These are phyloP conservation scores for Pantherophis guttatus DNA, from an alignment of 2,113 vertebrate genomes.

Conservation along the genomic window DNA sequence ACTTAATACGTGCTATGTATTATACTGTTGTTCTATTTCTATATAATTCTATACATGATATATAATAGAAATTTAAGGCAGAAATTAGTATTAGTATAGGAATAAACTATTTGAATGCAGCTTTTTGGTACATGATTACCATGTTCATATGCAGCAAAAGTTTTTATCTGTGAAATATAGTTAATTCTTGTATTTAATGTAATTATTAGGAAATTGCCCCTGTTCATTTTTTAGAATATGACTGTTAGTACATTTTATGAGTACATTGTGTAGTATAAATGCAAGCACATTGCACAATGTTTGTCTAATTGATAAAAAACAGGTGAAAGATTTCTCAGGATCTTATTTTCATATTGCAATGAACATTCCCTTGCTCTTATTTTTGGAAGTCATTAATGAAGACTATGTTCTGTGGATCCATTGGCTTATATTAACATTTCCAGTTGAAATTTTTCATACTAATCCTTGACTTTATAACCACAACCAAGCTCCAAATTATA, in stretches of 20 bases:
- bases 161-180: not conserved
- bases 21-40: not conserved
- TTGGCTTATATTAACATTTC: not conserved
- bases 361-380: not conserved
- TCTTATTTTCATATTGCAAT: rapidly evolving
- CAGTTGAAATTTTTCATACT: not conserved
- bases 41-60: not conserved
- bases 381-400: rapidly evolving
- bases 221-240: not conserved
- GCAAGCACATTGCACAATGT: not conserved
- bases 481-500: too few species aligned
- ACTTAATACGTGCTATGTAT: not conserved
- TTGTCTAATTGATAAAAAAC: not conserved
- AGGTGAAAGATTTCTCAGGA: not conserved
- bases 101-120: not conserved
- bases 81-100: not conserved
- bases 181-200: not conserved
- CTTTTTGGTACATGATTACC: not conserved
- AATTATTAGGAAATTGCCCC: not conserved
- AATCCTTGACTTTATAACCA: too few species aligned
- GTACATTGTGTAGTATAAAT: not conserved
- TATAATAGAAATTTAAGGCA: not conserved
- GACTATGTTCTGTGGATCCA: not conserved
- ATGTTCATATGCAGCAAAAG: not conserved
- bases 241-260: not conserved